Conservation (phyloP, 2,797 vertebrate genomes). For the Parambassis ranga region DNA sequence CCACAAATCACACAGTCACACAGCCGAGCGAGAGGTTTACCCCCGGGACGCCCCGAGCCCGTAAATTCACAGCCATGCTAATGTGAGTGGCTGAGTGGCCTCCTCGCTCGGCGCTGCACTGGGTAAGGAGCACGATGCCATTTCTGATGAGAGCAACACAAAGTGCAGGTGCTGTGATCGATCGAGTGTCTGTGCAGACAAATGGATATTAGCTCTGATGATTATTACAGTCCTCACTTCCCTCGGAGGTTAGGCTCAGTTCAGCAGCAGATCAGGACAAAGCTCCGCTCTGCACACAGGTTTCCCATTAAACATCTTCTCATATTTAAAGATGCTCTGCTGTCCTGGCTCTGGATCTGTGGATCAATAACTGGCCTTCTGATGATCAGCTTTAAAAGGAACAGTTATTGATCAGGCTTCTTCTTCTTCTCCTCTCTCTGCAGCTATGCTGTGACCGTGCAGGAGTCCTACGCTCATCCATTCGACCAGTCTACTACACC, state of each 20-base stretch:
- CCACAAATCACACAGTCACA: conserved; percentile 60
- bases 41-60: conserved; percentile 13
- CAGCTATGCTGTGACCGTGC: conserved; percentile 92
- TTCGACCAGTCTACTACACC: conserved; percentile 97
- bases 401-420: too few species aligned
- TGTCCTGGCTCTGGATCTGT: too few species aligned
- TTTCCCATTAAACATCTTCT: too few species aligned
- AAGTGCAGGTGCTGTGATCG: conserved; percentile 45
- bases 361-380: too few species aligned
- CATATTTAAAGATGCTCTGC: too few species aligned
- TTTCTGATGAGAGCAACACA: conserved; percentile 11
- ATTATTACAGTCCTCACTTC: not conserved
- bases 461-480: conserved; percentile 92
- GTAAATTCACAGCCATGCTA: conserved; percentile 55
- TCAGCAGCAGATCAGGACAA: too few species aligned
- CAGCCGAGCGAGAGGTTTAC: conserved; percentile 53
- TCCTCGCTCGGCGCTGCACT: conserved; percentile 11
- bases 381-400: too few species aligned
- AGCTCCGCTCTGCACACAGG: too few species aligned
- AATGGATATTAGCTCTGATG: conserved; percentile 25
- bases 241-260: conserved; percentile 2
- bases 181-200: conserved; percentile 27
- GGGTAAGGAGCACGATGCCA: conserved; percentile 38
- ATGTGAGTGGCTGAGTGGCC: conserved; percentile 49
- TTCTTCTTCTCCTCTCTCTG: not conserved